phyloP scores from a whole-genome alignment of 2,888 invertebrate genomes.

The Calephelis perditalis region DNA sequence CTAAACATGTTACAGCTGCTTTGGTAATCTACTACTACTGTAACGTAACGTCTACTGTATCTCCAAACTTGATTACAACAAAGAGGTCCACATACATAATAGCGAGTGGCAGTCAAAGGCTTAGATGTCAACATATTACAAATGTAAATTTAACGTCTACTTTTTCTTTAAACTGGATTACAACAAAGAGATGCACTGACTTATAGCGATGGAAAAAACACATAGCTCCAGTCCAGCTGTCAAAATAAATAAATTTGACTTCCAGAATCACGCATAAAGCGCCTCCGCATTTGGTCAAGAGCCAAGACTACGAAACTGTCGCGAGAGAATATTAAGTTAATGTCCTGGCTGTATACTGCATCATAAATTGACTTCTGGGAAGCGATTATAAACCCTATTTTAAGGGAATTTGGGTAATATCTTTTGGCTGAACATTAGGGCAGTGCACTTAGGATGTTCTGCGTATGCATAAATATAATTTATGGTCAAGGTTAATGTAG shows the following conservation, averaged over 20 bases:
- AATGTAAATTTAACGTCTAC: too few species aligned
- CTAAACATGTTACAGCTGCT: too few species aligned
- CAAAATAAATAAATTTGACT: conserved; percentile 24
- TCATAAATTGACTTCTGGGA: neutral
- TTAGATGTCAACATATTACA: too few species aligned
- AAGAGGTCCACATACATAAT: too few species aligned
- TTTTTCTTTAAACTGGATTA: too few species aligned
- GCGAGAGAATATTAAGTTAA: conserved; percentile 26
- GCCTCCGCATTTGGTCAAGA: conserved; percentile 25
- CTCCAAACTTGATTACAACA: too few species aligned
- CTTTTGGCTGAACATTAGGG: conserved; percentile 1
- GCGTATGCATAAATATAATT: conserved; percentile 9
- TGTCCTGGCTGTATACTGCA: conserved; percentile 21
- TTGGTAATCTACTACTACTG: too few species aligned
- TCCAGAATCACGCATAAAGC: conserved; percentile 28
- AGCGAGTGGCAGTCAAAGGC: too few species aligned
- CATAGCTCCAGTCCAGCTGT: neutral
- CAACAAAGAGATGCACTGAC: too few species aligned
- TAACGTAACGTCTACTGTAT: too few species aligned
- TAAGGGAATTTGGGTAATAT: neutral
- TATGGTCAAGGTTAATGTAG: conserved; percentile 11
- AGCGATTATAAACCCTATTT: conserved; percentile 2
- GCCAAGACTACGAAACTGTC: conserved; percentile 25
- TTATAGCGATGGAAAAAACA: too few species aligned
- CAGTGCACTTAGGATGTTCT: neutral